phyloP scores from a whole-genome alignment of 2,888 invertebrate species.

The Lymantria dispar region DNA sequence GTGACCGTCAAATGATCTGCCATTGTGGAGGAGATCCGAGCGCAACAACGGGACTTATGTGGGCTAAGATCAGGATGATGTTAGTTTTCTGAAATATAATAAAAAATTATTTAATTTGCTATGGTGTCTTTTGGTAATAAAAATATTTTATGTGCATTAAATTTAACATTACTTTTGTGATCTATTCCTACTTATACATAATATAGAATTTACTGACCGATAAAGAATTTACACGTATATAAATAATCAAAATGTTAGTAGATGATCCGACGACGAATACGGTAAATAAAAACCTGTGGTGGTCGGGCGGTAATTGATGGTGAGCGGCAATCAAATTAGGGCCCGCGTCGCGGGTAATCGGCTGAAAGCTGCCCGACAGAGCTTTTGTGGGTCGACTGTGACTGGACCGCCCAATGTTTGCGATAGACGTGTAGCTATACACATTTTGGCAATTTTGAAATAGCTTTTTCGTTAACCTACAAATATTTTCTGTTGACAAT shows the following conservation, averaged over 20 bases:
- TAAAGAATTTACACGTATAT: conserved; percentile 53
- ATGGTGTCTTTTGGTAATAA: no score
- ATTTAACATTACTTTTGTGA: no score
- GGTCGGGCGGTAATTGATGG: conserved; percentile 73
- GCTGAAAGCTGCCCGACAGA: conserved; percentile 74
- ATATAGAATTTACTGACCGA: neutral
- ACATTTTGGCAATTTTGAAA: neutral
- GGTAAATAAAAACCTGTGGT: conserved; percentile 70
- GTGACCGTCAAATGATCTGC: no score
- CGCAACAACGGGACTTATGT: no score
- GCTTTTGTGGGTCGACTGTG: conserved; percentile 60
- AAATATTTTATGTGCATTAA: no score
- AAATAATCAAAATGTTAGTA: conserved; percentile 49
- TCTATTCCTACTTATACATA: no score
- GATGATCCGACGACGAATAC: conserved; percentile 44
- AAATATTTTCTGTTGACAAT: no score
- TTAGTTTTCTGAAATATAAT: no score
- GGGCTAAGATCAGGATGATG: no score
- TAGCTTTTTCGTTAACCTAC: neutral
- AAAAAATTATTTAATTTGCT: no score
- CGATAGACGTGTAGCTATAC: neutral
- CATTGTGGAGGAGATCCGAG: no score
- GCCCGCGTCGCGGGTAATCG: conserved; percentile 75
- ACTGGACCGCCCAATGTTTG: conserved; percentile 33
- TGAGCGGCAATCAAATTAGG: conserved; percentile 78